These are phyloP conservation scores for Platypus cylindrus DNA, from an alignment of 2,888 invertebrate species.

Conservation along the genomic window DNA sequence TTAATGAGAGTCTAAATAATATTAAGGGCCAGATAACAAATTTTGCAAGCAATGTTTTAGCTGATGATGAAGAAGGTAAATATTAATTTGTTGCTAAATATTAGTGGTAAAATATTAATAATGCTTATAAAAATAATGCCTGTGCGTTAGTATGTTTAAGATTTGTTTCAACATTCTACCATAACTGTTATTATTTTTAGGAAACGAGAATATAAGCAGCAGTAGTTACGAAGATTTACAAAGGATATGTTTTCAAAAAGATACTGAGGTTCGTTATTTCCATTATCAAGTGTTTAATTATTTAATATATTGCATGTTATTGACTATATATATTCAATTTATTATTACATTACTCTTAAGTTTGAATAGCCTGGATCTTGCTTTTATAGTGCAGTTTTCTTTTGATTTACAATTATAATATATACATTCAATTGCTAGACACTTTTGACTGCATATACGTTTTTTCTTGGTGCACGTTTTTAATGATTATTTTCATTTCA, in stretches of 20 bases:
- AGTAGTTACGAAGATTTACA: slow-evolving; percentile 40
- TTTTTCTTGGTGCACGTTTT: no score
- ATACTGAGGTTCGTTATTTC: slow-evolving; percentile 49
- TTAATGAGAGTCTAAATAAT: slow-evolving; percentile 51
- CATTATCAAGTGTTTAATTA: no score
- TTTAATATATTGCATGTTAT: no score
- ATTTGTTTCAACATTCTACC: no score
- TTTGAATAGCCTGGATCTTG: no score
- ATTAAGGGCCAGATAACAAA: slow-evolving; percentile 80
- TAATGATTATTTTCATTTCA: slow-evolving; percentile 9
- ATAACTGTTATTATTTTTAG: no score
- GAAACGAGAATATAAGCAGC: slow-evolving; percentile 27
- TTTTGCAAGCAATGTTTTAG: slow-evolving; percentile 80
- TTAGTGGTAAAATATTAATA: slow-evolving; percentile 1
- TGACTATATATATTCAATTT: no score
- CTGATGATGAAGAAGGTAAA: slow-evolving; percentile 43
- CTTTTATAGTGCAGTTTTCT: no score
- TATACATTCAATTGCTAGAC: no score
- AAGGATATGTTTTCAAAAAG: slow-evolving; percentile 44
- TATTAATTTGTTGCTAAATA: not conserved
- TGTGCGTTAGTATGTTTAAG: not conserved
- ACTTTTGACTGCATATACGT: no score
- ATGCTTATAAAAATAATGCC: not conserved
- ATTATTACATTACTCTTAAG: no score
- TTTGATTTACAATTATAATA: no score